A percentile compares a stretch with the other conserved stretches of the same genome.
Conservation (phyloP, 1,140 invertebrate species). For the Medauroidea extradentata region DNA sequence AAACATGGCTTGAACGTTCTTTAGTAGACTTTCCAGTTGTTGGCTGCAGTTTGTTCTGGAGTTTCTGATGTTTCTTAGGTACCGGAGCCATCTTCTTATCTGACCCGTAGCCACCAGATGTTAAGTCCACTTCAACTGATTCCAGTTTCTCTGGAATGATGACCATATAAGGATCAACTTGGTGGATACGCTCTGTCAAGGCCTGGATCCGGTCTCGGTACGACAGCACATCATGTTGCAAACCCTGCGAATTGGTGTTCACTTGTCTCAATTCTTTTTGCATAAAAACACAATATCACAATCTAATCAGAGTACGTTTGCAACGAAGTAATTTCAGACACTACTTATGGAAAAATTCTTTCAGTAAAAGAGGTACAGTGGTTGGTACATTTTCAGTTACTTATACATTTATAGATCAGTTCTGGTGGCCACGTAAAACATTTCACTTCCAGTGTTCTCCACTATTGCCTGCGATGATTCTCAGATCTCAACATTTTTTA, state of each 20-base stretch:
- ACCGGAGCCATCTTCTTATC: no score
- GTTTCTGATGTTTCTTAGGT: slow-evolving; percentile 12
- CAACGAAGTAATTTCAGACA: slow-evolving; percentile 14
- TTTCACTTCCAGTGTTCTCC: slow-evolving; percentile 14
- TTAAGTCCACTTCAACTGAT: neutral
- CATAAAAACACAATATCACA: neutral
- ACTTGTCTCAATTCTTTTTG: neutral
- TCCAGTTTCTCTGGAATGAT: slow-evolving; percentile 12
- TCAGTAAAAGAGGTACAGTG: neutral
- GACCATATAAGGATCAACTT: slow-evolving; percentile 63
- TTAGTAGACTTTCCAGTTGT: neutral
- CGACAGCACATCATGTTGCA: slow-evolving; percentile 17
- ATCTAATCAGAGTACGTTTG: slow-evolving; percentile 2
- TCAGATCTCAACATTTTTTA: neutral
- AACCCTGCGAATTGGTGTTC: slow-evolving; percentile 17
- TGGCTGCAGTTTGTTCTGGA: slow-evolving; percentile 8
- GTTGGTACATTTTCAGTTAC: neutral
- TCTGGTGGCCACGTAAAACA: slow-evolving; percentile 19
- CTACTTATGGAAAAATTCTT: slow-evolving; percentile 4
- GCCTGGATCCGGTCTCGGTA: slow-evolving; percentile 26
- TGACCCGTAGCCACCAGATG: no score
- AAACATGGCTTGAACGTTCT: neutral
- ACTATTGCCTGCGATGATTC: no score
- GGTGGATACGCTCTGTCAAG: slow-evolving; percentile 62
- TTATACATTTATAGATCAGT: slow-evolving; percentile 9